Conservation (phyloP, 2,888 invertebrate genomes). For the Cerceris rybyensis region DNA sequence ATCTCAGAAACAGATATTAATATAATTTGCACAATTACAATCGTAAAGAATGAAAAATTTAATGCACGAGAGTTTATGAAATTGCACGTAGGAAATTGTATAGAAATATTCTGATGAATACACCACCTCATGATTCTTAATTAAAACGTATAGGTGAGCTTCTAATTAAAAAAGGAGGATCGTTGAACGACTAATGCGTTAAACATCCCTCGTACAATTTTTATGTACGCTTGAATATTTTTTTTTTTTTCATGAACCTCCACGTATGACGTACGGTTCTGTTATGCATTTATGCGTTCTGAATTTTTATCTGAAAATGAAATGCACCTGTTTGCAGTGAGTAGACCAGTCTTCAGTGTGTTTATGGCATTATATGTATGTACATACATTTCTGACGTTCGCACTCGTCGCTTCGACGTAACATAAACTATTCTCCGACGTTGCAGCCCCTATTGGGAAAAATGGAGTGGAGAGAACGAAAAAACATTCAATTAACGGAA, state of each 20-base stretch:
- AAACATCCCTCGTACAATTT: constrained; percentile 8
- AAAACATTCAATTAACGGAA: too few species aligned
- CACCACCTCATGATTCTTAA: background rate
- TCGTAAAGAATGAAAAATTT: too few species aligned
- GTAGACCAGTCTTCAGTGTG: too few species aligned
- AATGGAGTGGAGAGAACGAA: too few species aligned
- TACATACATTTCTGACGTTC: background rate
- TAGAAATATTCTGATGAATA: background rate
- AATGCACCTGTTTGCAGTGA: background rate
- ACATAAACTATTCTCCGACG: too few species aligned
- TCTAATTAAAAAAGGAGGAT: background rate
- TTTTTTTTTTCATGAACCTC: background rate
- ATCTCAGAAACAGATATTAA: too few species aligned
- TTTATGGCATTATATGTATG: too few species aligned
- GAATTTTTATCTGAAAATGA: constrained; percentile 3
- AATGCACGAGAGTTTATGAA: background rate
- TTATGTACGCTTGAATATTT: constrained; percentile 10
- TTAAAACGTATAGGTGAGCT: background rate
- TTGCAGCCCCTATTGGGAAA: too few species aligned
- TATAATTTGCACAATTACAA: too few species aligned
- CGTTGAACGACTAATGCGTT: background rate
- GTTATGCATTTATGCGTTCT: constrained; percentile 21
- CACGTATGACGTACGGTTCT: background rate
- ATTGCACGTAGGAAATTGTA: background rate
- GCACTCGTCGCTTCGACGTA: background rate